phyloP scores from a whole-genome alignment of 2,888 invertebrate species.

The Aspidiotus destructor region DNA sequence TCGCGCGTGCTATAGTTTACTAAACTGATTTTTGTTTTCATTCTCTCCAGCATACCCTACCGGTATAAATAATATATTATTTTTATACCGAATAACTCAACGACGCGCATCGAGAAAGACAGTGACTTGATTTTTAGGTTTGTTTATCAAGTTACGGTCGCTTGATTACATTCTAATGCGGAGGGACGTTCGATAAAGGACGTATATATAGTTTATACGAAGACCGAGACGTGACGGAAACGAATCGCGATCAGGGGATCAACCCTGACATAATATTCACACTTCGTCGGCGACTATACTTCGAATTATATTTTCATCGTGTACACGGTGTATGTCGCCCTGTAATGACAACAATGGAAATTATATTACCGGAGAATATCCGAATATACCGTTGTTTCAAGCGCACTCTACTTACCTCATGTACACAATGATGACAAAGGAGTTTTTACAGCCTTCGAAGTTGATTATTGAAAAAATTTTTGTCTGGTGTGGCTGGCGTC shows the following conservation, averaged over 20 bases:
- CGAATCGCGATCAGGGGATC: slow-evolving; percentile 27
- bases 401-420: too few species aligned
- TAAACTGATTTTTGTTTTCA: too few species aligned
- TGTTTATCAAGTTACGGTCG: slow-evolving; percentile 27
- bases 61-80: neutral
- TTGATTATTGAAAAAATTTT: too few species aligned
- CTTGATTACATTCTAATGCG: slow-evolving; percentile 14
- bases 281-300: slow-evolving; percentile 19
- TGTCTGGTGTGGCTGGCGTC: too few species aligned
- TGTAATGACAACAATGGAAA: neutral
- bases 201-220: neutral
- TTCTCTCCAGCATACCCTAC: neutral
- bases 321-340: slow-evolving; percentile 1
- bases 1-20: too few species aligned
- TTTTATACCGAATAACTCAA: neutral
- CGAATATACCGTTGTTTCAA: too few species aligned
- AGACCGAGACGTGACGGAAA: slow-evolving; percentile 29
- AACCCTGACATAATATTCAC: slow-evolving; percentile 32
- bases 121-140: slow-evolving; percentile 28
- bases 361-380: neutral
- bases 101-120: slow-evolving; percentile 1
- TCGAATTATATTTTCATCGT: neutral
- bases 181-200: slow-evolving; percentile 17
- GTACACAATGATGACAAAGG: too few species aligned
- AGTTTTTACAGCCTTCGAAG: too few species aligned